These are phyloP conservation scores for Cephus spinipes DNA, from an alignment of 2,888 invertebrate genomes.

Conservation along the genomic window DNA sequence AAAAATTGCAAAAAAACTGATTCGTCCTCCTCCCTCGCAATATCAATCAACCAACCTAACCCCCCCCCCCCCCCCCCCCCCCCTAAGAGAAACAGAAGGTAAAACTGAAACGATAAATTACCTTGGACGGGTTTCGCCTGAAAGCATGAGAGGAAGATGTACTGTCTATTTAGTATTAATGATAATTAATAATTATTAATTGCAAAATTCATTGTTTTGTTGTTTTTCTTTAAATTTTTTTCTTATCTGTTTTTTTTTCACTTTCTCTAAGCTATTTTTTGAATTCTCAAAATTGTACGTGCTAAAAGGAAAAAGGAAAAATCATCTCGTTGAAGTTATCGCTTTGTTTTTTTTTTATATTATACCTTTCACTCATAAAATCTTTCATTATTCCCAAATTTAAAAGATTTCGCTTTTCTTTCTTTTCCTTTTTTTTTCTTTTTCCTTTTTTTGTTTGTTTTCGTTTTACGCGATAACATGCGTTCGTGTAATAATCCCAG, in stretches of 20 bases:
- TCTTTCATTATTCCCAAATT: neutral
- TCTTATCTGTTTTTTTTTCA: constrained; percentile 45
- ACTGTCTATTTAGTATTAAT: constrained; percentile 52
- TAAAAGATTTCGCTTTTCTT: constrained; percentile 14
- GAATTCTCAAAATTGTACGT: constrained; percentile 38
- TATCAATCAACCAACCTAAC: neutral
- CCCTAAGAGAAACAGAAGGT: neutral
- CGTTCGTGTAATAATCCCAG: constrained; percentile 30
- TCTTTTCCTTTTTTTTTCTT: constrained; percentile 40
- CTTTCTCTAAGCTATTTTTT: constrained; percentile 23
- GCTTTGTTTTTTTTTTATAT: neutral
- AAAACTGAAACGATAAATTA: constrained; percentile 31
- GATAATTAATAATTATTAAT: constrained; percentile 44
- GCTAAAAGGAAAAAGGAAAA: constrained; percentile 31
- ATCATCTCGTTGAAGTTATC: neutral
- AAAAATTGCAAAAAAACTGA: constrained; percentile 35
- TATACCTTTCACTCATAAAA: neutral
- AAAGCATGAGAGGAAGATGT: constrained; percentile 35
- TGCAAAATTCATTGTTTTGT: constrained; percentile 37
- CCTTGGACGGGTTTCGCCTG: constrained; percentile 39
- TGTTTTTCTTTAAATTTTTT: constrained; percentile 18
- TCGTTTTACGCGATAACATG: constrained; percentile 15
- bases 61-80: neutral
- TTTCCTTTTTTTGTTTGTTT: constrained; percentile 32
- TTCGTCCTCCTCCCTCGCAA: constrained; percentile 20